Evolutionary conservation across 2,797 vertebrate species (phyloP).

Genomic region (Notoglanidium macrostoma): DNA sequence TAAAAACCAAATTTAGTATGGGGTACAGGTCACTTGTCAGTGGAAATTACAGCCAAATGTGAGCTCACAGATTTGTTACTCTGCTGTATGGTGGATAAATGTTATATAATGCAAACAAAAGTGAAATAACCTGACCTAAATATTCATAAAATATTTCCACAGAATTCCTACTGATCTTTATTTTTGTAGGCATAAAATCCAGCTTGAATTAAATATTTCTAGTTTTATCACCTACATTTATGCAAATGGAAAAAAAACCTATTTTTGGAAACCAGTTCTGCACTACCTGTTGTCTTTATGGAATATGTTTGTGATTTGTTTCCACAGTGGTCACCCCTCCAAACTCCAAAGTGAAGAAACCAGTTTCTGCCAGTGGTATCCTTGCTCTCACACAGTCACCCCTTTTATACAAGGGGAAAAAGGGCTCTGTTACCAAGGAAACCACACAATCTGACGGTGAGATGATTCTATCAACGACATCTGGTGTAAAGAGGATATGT

Average conservation of each 20-base stretch:
- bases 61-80: not conserved
- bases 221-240: not conserved
- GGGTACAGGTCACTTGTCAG: not conserved
- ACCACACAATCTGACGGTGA: conserved; percentile 49
- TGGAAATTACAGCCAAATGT: not conserved
- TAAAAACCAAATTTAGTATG: not conserved
- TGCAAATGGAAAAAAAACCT: not conserved
- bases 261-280: not conserved
- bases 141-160: not conserved
- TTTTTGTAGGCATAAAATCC: not conserved
- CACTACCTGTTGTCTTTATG: not conserved
- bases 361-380: conserved; percentile 83
- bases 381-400: conserved; percentile 90
- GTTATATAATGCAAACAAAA: not conserved
- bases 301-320: not conserved
- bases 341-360: conserved; percentile 66
- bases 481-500: not conserved
- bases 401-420: conserved; percentile 80
- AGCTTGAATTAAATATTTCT: not conserved
- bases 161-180: not conserved
- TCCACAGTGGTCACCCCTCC: conserved; percentile 72
- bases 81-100: not conserved
- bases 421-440: conserved; percentile 58
- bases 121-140: not conserved
- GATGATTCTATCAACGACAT: not conserved